Evolutionary conservation across 2,888 invertebrate genomes (phyloP), one percentile per base, ranked within the genome.

Genomic region (Schizaphis graminum): DNA sequence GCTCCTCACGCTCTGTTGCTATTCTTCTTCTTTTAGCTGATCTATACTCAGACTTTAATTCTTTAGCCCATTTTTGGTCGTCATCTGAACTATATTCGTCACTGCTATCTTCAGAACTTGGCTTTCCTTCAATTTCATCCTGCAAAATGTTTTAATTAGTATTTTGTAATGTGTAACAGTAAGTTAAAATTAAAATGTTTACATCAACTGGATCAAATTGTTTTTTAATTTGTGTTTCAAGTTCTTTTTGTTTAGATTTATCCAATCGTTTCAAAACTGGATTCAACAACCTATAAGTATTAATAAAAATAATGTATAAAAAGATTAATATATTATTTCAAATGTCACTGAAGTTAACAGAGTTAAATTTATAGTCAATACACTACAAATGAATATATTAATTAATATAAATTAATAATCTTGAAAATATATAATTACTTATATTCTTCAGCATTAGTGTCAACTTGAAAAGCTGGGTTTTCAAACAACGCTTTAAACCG

Each of bases 401-500:
- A 28, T 28, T 47, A 28, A 26, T 56, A 61, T 21, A 44, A 61
- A n/a, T 90, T 21, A 67, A 88, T 44, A 8, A 77, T 35, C 26
- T 11, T 44, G 41, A 47, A 89, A 84, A 89, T 24, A 90, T 57
- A 0, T 86, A 85, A 26, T 92, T 95, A 96, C 95, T 97, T 97
- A 96, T 97, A 99, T 95, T 99, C 99, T 95, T 98, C 98, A 91
- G 98, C 97, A 95, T 97, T 97, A 95, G 97, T 97, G 96, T 99
- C 98, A 94, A 99, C 98, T 96, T 99, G 97, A 96, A 98, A 99
- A 95, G 99, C 98, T 26, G 98, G 97, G 96, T 99, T 98, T 95
- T 97, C 97, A 96, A 99, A 99, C 96, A 99, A 96, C 3, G 97
- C 97, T 95, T 98, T 98, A 96, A 99, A 99, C 95, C 99, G 97